A percentile compares a stretch with the other conserved stretches of the same genome.
Evolutionary conservation across 2,113 vertebrate species (phyloP).

Genomic region (Herpetotheres cachinnans): DNA sequence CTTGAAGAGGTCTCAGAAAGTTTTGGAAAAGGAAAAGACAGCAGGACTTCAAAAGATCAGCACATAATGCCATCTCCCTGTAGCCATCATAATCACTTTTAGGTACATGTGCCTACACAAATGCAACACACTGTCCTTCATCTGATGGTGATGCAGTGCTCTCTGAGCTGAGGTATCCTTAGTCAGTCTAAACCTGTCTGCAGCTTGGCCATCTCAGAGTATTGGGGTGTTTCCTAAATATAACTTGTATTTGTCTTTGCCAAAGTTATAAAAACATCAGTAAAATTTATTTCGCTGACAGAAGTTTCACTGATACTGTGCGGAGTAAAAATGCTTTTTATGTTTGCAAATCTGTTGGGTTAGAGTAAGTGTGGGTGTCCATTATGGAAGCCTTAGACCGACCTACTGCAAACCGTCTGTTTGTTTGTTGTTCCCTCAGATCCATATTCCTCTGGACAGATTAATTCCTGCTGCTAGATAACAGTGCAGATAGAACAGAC

Average conservation of each 20-base stretch:
- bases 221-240: not conserved
- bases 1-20: not conserved
- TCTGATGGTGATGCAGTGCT: not conserved
- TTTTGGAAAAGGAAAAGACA: not conserved
- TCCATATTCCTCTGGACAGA: not conserved
- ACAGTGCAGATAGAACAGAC: not conserved
- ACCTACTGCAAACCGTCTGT: not conserved
- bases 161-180: not conserved
- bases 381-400: not conserved
- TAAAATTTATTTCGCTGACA: not conserved
- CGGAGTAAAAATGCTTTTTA: not conserved
- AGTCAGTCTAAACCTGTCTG: not conserved
- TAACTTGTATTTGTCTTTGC: not conserved
- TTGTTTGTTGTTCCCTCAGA: not conserved
- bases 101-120: not conserved
- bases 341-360: not conserved
- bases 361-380: not conserved
- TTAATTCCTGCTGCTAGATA: slow-evolving; percentile 2
- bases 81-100: not conserved
- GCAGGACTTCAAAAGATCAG: not conserved
- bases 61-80: not conserved
- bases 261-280: not conserved
- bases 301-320: not conserved
- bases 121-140: not conserved
- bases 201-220: not conserved